Evolutionary conservation across 2,888 invertebrate species (phyloP), one percentile per base, ranked within the genome.

Genomic region (Polydrusus cervinus): DNA sequence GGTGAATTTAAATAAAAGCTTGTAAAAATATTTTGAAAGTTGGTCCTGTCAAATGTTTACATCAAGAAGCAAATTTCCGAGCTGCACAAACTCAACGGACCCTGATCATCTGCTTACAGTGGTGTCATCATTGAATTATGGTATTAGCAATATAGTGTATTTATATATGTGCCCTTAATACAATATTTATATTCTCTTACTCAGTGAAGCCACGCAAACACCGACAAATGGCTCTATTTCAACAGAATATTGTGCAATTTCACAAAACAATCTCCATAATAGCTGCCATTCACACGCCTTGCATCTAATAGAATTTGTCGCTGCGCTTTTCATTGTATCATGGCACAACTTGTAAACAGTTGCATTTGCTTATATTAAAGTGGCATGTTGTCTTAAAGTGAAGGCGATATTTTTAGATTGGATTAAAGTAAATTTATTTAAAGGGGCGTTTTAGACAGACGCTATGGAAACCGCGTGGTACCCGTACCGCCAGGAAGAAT

Each of bases 141-240:
- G n/a, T n/a, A n/a, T n/a, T n/a, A n/a, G n/a, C n/a, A n/a, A n/a
- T n/a, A n/a, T n/a, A n/a, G n/a, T n/a, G n/a, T n/a, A n/a, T n/a
- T n/a, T n/a, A n/a, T n/a, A n/a, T n/a, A n/a, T n/a, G n/a, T n/a
- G n/a, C n/a, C 1, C 8, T 34, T 34, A n/a, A 43, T n/a, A 43
- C 43, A 43, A 49, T 16, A 49, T 18, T 18, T 18, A 49, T 49
- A 3, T 49, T 49, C 49, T 49, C 49, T 43, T 43, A n/a, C 49
- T 8, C 1, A 49, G 49, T 5, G 16, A 49, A 9, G 5, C 9
- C 9, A 49, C 49, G n/a, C 49, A 18, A 49, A 3, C 18, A 9
- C 14, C 9, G 6, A 8, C 49, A 16, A 49, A 49, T 49, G 10
- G 16, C 14, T 49, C 18, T 49, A 8, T 18, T 49, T 14, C 7